Evolutionary conservation across 2,113 vertebrate genomes (phyloP).

Genomic region (Pelodiscus sinensis): DNA sequence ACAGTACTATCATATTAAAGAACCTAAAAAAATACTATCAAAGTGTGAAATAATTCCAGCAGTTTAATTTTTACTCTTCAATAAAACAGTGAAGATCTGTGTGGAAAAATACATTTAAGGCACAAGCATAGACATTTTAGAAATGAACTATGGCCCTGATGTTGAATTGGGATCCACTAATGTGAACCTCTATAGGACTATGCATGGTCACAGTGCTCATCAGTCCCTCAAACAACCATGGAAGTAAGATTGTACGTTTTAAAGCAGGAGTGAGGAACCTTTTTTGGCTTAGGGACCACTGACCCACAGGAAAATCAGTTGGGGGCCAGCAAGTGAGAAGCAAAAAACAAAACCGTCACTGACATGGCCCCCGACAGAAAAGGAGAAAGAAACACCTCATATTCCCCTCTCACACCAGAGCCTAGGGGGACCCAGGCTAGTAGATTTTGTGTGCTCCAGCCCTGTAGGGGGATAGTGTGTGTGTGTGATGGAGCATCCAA

Average conservation of each 20-base stretch:
- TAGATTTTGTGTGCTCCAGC: too few relatives aligned
- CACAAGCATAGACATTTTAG: neutral
- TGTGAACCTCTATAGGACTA: neutral
- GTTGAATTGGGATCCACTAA: neutral
- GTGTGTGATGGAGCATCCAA: too few relatives aligned
- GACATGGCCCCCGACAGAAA: too few relatives aligned
- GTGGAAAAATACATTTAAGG: neutral
- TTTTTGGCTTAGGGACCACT: too few relatives aligned
- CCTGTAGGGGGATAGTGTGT: too few relatives aligned
- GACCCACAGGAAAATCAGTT: too few relatives aligned
- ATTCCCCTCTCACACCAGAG: too few relatives aligned
- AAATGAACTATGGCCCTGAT: neutral
- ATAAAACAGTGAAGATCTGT: rapidly evolving
- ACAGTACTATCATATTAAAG: neutral
- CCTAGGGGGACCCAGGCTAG: too few relatives aligned
- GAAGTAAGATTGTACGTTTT: constrained; percentile 41
- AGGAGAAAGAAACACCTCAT: too few relatives aligned
- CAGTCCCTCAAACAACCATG: neutral
- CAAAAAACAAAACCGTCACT: too few relatives aligned
- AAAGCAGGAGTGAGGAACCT: neutral
- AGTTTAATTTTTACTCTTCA: neutral
- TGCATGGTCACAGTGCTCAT: neutral
- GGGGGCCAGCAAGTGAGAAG: too few relatives aligned
- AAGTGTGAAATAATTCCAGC: neutral
- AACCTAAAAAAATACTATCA: neutral